A percentile compares a stretch with the other conserved stretches of the same genome.
Conservation (phyloP, 1,140 invertebrate genomes). For the Sminthurinus signatus region DNA sequence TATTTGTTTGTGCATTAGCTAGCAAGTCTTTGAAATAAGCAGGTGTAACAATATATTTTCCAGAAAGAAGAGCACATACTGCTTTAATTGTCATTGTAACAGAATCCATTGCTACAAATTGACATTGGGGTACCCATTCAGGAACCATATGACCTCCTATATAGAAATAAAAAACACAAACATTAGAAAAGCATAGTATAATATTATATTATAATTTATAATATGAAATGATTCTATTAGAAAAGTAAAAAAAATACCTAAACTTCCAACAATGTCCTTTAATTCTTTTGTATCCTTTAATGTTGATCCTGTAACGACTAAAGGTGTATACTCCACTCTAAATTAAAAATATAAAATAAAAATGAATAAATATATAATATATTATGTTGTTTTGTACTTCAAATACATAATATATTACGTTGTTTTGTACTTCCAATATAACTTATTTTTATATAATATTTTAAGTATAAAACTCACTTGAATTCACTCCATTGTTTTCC, state of each 20-base stretch:
- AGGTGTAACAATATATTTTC: conserved; percentile 56
- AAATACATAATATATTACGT: background rate
- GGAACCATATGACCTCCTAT: conserved; percentile 47
- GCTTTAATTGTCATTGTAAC: conserved; percentile 56
- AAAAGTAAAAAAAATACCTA: too few species aligned
- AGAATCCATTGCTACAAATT: conserved; percentile 58
- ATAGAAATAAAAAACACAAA: too few species aligned
- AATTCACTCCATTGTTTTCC: conserved; percentile 46
- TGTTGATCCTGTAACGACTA: conserved; percentile 31
- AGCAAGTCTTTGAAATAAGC: conserved; percentile 55
- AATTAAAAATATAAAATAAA: too few species aligned
- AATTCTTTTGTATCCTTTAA: conserved; percentile 42
- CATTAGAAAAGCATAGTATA: too few species aligned
- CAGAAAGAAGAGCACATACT: conserved; percentile 57
- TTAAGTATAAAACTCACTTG: too few species aligned
- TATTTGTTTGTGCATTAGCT: conserved; percentile 46
- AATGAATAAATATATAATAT: conserved; percentile 4
- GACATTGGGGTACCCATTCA: conserved; percentile 50
- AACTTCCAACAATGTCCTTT: too few species aligned
- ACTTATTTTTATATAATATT: too few species aligned
- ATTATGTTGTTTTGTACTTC: background rate
- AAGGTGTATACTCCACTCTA: conserved; percentile 45
- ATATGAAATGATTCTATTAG: too few species aligned
- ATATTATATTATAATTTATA: too few species aligned
- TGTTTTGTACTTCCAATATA: background rate